phyloP scores from a whole-genome alignment of 2,888 invertebrate species.

The Bellardia pandia region DNA sequence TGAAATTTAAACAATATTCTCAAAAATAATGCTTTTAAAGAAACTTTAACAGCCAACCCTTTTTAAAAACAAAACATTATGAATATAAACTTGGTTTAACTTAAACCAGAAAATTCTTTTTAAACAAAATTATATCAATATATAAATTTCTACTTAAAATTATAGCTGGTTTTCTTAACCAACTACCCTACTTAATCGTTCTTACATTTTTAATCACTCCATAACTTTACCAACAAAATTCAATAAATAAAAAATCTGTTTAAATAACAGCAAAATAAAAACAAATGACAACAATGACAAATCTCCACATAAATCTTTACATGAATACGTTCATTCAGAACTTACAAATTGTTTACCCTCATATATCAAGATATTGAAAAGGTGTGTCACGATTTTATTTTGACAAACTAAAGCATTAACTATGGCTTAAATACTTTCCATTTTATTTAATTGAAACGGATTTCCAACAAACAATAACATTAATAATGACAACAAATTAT shows the following conservation, averaged over 20 bases:
- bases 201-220: background rate
- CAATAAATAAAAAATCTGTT: too few species aligned
- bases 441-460: constrained; percentile 61
- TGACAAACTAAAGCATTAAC: constrained; percentile 35
- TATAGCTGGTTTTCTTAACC: background rate
- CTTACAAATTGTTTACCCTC: constrained; percentile 11
- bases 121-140: too few species aligned
- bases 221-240: too few species aligned
- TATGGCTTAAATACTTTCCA: constrained; percentile 44
- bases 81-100: too few species aligned
- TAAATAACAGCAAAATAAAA: too few species aligned
- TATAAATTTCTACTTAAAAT: too few species aligned
- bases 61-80: too few species aligned
- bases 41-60: too few species aligned
- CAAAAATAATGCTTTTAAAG: too few species aligned
- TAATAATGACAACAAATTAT: constrained; percentile 34
- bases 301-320: too few species aligned
- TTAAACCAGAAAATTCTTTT: too few species aligned
- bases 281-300: background rate
- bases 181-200: background rate
- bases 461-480: constrained; percentile 35
- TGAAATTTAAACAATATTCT: too few species aligned
- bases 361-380: constrained; percentile 49
- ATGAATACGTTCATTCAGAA: background rate
- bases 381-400: constrained; percentile 49